Evolutionary conservation across 2,113 vertebrate genomes (phyloP).

Genomic region (mouse (Mus musculus)): GRCm39 chr11:96974501-96975000

Average conservation of each 20-base stretch:
- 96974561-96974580: not conserved
- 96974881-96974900: not conserved
- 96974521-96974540: not conserved
- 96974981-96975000: not conserved
- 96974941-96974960: not conserved
- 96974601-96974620: slow-evolving; percentile 30
- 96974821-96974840: not conserved
- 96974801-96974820: not conserved
- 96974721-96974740: not conserved
- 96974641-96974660: slow-evolving; percentile 50
- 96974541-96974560: not conserved
- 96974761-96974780: not conserved
- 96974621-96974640: not conserved
- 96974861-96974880: not conserved
- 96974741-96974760: not conserved
- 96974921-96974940: not conserved
- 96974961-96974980: not conserved
- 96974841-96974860: not conserved
- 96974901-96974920: not conserved
- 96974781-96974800: not conserved
- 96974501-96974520: not conserved
- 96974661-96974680: not conserved
- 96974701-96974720: not conserved
- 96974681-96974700: not conserved
- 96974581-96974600: not conserved